Evolutionary conservation across 1,140 invertebrate species (phyloP).

Genomic region (Coenobita brevimanus): DNA sequence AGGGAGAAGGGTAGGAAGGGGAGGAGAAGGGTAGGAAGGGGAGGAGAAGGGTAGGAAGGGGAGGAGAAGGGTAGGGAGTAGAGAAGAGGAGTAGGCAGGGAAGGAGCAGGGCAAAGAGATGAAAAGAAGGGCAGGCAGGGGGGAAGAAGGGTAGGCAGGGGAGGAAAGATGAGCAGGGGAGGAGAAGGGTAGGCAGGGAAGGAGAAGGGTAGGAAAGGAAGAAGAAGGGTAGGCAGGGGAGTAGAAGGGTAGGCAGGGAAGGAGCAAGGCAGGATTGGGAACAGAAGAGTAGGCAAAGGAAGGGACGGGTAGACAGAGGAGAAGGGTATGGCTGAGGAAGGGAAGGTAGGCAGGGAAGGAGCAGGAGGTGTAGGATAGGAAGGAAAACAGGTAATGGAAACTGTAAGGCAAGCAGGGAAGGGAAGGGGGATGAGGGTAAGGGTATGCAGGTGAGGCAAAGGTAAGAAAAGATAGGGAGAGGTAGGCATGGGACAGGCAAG

Average conservation of each 20-base stretch:
- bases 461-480: too few species aligned
- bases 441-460: too few species aligned
- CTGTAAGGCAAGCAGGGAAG: too few species aligned
- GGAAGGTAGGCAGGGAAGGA: not conserved
- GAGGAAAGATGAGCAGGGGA: too few species aligned
- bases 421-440: too few species aligned
- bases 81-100: conserved; percentile 2
- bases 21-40: too few species aligned
- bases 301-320: not conserved
- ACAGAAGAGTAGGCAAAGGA: not conserved
- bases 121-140: too few species aligned
- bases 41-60: not conserved
- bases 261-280: not conserved
- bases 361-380: not conserved
- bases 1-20: too few species aligned
- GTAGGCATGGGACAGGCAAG: too few species aligned
- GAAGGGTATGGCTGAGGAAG: not conserved
- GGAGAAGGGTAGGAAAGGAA: not conserved
- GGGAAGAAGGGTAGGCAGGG: too few species aligned
- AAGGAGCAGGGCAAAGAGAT: not conserved
- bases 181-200: not conserved
- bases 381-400: not conserved
- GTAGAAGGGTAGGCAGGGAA: not conserved
- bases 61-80: not conserved
- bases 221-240: not conserved